A percentile compares a stretch with the other conserved stretches of the same genome.
Evolutionary conservation across 2,888 invertebrate genomes (phyloP).

Genomic region (Agriopis marginaria): DNA sequence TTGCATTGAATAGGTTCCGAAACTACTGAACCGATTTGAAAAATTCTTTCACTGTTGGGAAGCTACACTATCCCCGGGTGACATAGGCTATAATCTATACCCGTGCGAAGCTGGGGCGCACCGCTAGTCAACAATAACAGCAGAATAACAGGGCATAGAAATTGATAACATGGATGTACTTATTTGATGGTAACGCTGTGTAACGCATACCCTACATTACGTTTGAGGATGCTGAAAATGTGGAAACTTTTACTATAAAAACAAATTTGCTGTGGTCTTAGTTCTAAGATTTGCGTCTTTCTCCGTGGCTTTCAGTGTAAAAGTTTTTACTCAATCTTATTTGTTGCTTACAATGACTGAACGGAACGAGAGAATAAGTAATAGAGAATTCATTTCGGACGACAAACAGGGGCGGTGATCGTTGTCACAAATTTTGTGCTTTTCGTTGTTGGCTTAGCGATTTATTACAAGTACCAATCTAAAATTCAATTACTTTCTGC

Average conservation of each 20-base stretch:
- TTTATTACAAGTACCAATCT: slow-evolving; percentile 39
- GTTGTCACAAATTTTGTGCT: slow-evolving; percentile 34
- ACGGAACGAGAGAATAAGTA: slow-evolving; percentile 49
- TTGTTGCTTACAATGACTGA: slow-evolving; percentile 62
- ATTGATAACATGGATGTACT: slow-evolving; percentile 46
- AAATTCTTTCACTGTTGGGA: no score
- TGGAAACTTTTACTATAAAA: slow-evolving; percentile 80
- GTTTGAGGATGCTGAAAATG: slow-evolving; percentile 68
- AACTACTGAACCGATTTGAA: no score
- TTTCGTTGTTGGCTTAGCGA: slow-evolving; percentile 34
- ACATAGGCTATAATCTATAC: no score
- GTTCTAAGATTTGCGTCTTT: slow-evolving; percentile 65
- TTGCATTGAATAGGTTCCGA: no score
- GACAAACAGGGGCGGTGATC: slow-evolving; percentile 50
- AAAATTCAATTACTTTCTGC: slow-evolving; percentile 40
- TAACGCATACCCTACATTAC: slow-evolving; percentile 56
- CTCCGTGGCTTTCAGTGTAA: slow-evolving; percentile 64
- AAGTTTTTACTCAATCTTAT: slow-evolving; percentile 73
- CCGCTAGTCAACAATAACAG: no score
- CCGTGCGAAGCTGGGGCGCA: no score
- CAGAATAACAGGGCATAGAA: no score
- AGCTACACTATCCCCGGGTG: no score
- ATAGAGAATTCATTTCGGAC: slow-evolving; percentile 55
- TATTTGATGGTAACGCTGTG: slow-evolving; percentile 24
- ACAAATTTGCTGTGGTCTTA: slow-evolving; percentile 76